Base-by-base conservation (phyloP, 2,888 invertebrate genomes). In the Trisateles emortualis region DNA sequence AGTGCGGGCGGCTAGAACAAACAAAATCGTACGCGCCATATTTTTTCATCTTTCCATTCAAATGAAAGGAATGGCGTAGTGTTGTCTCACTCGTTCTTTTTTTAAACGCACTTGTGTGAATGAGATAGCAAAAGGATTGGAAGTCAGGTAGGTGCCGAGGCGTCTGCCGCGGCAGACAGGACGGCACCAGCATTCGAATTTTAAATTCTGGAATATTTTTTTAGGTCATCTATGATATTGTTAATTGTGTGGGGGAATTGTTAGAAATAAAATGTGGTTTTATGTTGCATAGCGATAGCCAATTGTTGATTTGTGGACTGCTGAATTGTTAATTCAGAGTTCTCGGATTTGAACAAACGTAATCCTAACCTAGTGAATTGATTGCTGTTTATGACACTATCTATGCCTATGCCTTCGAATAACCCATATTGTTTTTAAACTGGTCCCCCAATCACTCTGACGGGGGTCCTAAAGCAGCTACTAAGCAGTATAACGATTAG, bases 1-100 rank as follows among this genome's bases (percentile, higher is more conserved):
- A 86, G 84, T 72, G 79, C 81, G 76, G 84, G 90, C 92, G 92
- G 92, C 84, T 91, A 91, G 92, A 92, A 92, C 92, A 92, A 92
- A 92, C 90, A 92, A 76, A 74, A 80, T 80, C 67, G 56, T 52
- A 63, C 59, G 65, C 69, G 74, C 78, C 78, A 74, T 75, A 62
- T 76, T 78, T 78, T 77, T 78, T 68, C 67, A 73, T 64, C 60
- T 68, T 71, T 72, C 71, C 78, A 72, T 76, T 76, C 70, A 76
- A 73, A 74, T 65, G 62, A 59, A 74, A 74, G 76, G 73, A 76
- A 73, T 67, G 51, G 49, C 45, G 16, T 58, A 24, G 50, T 38
- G 39, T 50, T 57, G 29, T 74, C 76, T 64, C 69, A 36, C 16
- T 77, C 58, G 36, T 29, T 14, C 56, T 11, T 40, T 43, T 30